Evolutionary conservation across 2,113 vertebrate genomes (phyloP).

Genomic region (Gambusia affinis): DNA sequence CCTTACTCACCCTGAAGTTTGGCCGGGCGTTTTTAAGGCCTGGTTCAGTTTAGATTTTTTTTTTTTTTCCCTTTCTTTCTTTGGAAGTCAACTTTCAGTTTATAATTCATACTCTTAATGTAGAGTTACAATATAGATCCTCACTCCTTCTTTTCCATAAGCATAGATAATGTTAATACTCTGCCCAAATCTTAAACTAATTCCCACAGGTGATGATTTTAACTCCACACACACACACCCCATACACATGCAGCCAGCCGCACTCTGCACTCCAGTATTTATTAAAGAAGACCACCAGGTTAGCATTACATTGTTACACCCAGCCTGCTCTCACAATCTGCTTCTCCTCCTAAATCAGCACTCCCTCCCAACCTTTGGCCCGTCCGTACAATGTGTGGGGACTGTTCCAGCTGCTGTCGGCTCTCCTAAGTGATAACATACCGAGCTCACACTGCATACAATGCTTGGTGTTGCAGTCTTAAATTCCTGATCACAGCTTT

Average conservation of each 20-base stretch:
- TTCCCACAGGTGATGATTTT: slow-evolving; percentile 14
- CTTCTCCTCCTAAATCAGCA: slow-evolving; percentile 36
- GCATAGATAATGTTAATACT: slow-evolving; percentile 10
- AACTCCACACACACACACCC: background rate
- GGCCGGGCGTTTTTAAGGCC: slow-evolving; percentile 2
- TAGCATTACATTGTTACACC: slow-evolving; percentile 40
- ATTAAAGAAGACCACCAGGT: slow-evolving; percentile 49
- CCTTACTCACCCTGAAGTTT: slow-evolving; percentile 38
- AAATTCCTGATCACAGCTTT: background rate
- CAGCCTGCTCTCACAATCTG: slow-evolving; percentile 7
- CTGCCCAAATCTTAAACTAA: slow-evolving; percentile 4
- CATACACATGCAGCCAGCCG: background rate
- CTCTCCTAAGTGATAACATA: slow-evolving; percentile 5
- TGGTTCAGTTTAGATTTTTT: slow-evolving; percentile 22
- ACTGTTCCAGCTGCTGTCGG: slow-evolving; percentile 43
- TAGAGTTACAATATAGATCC: slow-evolving; percentile 4
- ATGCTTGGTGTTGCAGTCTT: background rate
- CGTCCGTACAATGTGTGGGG: slow-evolving; percentile 8
- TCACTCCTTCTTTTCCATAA: background rate
- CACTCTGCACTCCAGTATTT: slow-evolving; percentile 15
- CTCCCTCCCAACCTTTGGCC: slow-evolving; percentile 52
- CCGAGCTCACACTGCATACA: slow-evolving; percentile 7
- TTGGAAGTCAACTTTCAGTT: slow-evolving; percentile 4
- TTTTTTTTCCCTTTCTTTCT: background rate
- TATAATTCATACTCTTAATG: slow-evolving; percentile 27